Conservation (phyloP, 1,140 invertebrate species). For the Drosophila kohkoa region DNA sequence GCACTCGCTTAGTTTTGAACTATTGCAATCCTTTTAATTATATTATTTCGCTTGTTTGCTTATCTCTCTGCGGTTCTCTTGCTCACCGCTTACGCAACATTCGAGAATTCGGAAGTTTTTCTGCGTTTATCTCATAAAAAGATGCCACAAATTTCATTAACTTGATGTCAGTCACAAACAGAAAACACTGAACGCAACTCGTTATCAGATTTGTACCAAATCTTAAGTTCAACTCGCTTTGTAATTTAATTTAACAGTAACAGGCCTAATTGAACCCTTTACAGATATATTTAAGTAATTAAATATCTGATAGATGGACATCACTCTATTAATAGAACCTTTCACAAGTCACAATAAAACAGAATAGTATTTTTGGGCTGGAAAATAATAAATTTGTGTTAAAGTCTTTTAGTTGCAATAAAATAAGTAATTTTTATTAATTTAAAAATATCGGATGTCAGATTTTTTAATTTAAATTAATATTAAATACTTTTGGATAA, state of each 20-base stretch:
- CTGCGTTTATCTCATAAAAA: slow-evolving; percentile 11
- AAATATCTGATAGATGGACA: too few species aligned
- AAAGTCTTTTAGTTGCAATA: too few species aligned
- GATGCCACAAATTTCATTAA: slow-evolving; percentile 33
- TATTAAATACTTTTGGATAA: too few species aligned
- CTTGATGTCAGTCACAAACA: slow-evolving; percentile 15
- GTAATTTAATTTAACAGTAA: not conserved
- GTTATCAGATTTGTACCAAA: slow-evolving; percentile 6
- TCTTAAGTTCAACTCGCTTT: not conserved
- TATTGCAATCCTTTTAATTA: slow-evolving; percentile 37
- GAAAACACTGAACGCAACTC: not conserved
- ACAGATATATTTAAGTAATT: not conserved
- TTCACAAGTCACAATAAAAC: too few species aligned
- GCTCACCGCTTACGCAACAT: not conserved
- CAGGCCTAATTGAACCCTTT: too few species aligned
- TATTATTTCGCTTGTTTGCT: slow-evolving; percentile 10
- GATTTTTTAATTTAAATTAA: too few species aligned
- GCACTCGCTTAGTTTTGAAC: not conserved
- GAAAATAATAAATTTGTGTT: too few species aligned
- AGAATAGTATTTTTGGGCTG: too few species aligned
- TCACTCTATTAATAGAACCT: too few species aligned
- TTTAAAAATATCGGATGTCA: too few species aligned
- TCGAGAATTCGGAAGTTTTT: slow-evolving; percentile 6
- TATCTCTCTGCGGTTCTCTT: not conserved
- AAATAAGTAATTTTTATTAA: too few species aligned